A percentile compares a stretch with the other conserved stretches of the same genome.
phyloP scores from a whole-genome alignment of 2,797 vertebrate species.

The Enteromius radiatus region DNA sequence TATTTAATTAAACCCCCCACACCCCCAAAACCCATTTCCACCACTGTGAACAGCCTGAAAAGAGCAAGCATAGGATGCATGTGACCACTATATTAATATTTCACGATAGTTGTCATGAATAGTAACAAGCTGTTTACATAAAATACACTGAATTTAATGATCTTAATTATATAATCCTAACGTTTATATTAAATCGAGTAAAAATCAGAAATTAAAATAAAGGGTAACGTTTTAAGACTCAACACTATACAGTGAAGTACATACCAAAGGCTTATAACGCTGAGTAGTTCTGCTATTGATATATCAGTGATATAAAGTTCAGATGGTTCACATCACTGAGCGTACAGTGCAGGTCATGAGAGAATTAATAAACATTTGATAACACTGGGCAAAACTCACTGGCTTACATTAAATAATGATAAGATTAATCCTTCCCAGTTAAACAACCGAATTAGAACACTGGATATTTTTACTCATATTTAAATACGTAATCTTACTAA shows the following conservation, averaged over 20 bases:
- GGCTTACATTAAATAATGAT: conserved; percentile 30
- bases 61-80: not conserved
- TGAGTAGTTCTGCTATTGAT: conserved; percentile 6
- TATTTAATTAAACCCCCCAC: no score
- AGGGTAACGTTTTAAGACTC: not conserved
- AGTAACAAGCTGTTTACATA: conserved; percentile 1
- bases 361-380: conserved; percentile 22
- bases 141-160: conserved; percentile 6
- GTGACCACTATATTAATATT: not conserved
- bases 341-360: not conserved
- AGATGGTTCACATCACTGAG: conserved; percentile 9
- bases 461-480: not conserved
- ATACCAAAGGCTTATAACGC: not conserved
- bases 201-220: not conserved
- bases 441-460: conserved; percentile 5
- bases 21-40: no score
- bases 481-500: not conserved
- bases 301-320: conserved; percentile 9
- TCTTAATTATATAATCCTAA: not conserved
- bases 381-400: not conserved
- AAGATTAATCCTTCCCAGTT: conserved; percentile 8
- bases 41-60: not conserved
- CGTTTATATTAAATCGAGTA: not conserved
- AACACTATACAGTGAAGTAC: not conserved
- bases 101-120: not conserved